Evolutionary conservation across 2,113 vertebrate species (phyloP), one percentile per base, ranked within the genome.

Genomic region (Opisthocomus hoazin): DNA sequence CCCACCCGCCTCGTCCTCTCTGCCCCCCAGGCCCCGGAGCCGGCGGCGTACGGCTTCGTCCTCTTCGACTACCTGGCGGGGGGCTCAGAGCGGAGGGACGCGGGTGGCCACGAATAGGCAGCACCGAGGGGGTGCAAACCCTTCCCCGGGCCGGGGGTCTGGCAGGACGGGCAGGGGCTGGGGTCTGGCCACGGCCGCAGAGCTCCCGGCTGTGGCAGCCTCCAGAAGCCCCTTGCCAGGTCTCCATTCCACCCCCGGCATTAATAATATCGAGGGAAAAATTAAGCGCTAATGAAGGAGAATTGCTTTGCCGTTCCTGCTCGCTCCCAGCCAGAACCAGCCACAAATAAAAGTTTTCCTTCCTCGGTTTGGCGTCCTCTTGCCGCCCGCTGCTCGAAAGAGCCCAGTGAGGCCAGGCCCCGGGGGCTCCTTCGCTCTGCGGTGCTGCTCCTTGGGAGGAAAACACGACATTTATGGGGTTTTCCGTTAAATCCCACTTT

Each of bases 51-150:
- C 69, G 98, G 98, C 96, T 98, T 99, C 69, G 97, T 98, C 95
- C 98, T 99, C 96, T 98, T 99, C 66, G 98, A 99, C 97, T 99
- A 99, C 98, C 98, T 99, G 97, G 97, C 97, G 15, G 97, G 98
- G 94, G 97, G 97, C 97, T 82, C 96, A 57, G 98, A 98, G 81
- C 97, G 87, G 54, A 97, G n/a, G 69, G 94, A 87, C 21, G 2
- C 23, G 1, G 30, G 61, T 5, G 11, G 30, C 45, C 36, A 5
- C 3, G 16, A 91, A n/a, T 69, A 76, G 70, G 79, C 73, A 54
- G 41, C 41, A 1, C 26, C 3, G 7, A 48, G 26, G 22, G n/a
- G 75, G 43, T 85, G 10, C 37, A 37, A 45, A 24, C 37, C 51
- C 34, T 22, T 22, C 74, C 74, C 34, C 12, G 58, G 3, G 27